Conservation (phyloP, 2,797 vertebrate species). For the Eptatretus atami region DNA sequence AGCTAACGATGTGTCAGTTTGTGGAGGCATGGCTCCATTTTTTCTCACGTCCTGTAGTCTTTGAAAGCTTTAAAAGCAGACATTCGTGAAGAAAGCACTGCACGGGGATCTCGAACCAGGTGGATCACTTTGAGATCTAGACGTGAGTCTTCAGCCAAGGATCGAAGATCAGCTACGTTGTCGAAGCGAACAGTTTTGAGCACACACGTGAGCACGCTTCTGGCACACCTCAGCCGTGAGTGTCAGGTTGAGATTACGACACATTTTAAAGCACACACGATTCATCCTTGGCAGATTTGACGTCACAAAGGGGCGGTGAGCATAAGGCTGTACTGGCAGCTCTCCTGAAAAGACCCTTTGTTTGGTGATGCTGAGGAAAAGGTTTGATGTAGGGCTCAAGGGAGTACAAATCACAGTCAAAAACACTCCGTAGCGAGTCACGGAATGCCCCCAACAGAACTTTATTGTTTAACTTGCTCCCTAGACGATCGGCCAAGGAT, state of each 20-base stretch:
- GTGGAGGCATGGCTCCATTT: conserved; percentile 49
- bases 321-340: conserved; percentile 60
- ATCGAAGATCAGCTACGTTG: conserved; percentile 40
- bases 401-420: conserved; percentile 54
- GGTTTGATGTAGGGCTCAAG: conserved; percentile 75
- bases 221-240: conserved; percentile 39
- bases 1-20: conserved; percentile 45
- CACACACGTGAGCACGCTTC: conserved; percentile 40
- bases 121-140: conserved; percentile 76
- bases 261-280: background rate
- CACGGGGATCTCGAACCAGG: conserved; percentile 56
- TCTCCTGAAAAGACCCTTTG: conserved; percentile 44
- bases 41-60: conserved; percentile 64
- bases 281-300: conserved; percentile 19
- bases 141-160: conserved; percentile 52
- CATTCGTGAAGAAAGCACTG: conserved; percentile 54
- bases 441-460: conserved; percentile 59
- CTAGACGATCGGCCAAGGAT: conserved; percentile 18
- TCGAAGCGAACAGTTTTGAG: conserved; percentile 68
- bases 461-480: conserved; percentile 21
- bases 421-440: conserved; percentile 52
- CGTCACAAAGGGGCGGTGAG: conserved; percentile 38
- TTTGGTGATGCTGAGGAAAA: conserved; percentile 42
- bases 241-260: conserved; percentile 39
- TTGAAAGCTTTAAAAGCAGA: conserved; percentile 66